Conservation (phyloP, 2,888 invertebrate species). For the Magallana nippona region DNA sequence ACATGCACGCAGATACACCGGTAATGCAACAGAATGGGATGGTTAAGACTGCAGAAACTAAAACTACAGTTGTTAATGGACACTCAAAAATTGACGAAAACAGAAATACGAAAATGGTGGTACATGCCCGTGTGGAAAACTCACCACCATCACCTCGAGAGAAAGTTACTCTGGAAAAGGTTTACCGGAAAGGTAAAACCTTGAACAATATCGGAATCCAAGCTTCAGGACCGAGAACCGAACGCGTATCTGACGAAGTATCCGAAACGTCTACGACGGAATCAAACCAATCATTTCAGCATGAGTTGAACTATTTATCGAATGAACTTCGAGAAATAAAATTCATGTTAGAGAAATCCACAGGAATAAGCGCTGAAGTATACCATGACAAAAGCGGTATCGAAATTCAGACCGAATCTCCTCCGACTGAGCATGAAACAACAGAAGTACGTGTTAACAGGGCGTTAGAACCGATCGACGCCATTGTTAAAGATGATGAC, state of each 20-base stretch:
- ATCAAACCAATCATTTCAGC: slow-evolving; percentile 55
- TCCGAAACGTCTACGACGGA: slow-evolving; percentile 55
- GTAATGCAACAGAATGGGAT: slow-evolving; percentile 41
- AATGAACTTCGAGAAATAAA: slow-evolving; percentile 69
- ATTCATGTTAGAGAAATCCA: slow-evolving; percentile 64
- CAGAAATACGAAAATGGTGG: slow-evolving; percentile 32
- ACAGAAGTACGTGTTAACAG: slow-evolving; percentile 3
- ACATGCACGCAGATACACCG: slow-evolving; percentile 53
- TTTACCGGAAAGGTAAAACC: slow-evolving; percentile 30
- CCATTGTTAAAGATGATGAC: slow-evolving; percentile 38
- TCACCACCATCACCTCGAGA: slow-evolving; percentile 14
- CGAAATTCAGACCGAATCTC: neutral
- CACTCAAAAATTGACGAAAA: slow-evolving; percentile 22
- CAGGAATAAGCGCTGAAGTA: slow-evolving; percentile 59
- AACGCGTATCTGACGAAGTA: slow-evolving; percentile 51
- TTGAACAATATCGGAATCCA: slow-evolving; percentile 46
- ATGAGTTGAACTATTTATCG: slow-evolving; percentile 63
- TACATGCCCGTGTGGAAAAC: slow-evolving; percentile 28
- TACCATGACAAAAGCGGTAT: slow-evolving; percentile 40
- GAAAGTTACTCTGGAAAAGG: slow-evolving; percentile 37
- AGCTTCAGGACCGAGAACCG: slow-evolving; percentile 19
- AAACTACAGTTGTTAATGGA: neutral
- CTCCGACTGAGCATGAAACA: neutral
- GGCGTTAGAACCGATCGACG: slow-evolving; percentile 36
- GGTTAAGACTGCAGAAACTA: slow-evolving; percentile 34